Evolutionary conservation across 2,113 vertebrate species (phyloP).

Genomic region (Eurypyga helias): DNA sequence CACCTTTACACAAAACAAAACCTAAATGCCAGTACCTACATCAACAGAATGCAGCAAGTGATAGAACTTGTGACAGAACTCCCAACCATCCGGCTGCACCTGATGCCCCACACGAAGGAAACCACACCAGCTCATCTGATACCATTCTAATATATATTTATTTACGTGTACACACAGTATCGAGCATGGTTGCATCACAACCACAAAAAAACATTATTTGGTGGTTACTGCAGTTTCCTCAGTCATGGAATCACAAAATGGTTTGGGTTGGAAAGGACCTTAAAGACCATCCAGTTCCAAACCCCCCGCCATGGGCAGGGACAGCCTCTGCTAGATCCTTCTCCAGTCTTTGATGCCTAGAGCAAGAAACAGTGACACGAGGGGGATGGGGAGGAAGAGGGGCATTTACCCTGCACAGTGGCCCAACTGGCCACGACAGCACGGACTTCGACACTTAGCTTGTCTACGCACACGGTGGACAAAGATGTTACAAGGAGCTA

Average conservation of each 20-base stretch:
- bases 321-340: too few species aligned
- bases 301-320: too few species aligned
- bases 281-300: too few species aligned
- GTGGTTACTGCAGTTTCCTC: background rate
- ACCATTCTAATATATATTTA: background rate
- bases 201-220: background rate
- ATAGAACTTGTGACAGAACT: too few species aligned
- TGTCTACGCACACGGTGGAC: background rate
- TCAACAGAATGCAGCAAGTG: too few species aligned
- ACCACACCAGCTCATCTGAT: background rate
- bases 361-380: background rate
- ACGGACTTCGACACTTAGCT: background rate
- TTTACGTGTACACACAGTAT: background rate
- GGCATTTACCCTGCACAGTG: background rate
- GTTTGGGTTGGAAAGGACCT: too few species aligned
- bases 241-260: too few species aligned
- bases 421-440: background rate
- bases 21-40: too few species aligned
- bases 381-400: accelerated
- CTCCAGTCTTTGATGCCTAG: background rate
- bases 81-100: background rate
- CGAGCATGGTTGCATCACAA: background rate
- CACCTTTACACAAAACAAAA: too few species aligned
- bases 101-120: background rate
- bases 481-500: background rate